Percentiles rank a stretch among this genome's conserved stretches.
Evolutionary conservation across 2,888 invertebrate genomes (phyloP).

Genomic region (Aethes cnicana): DNA sequence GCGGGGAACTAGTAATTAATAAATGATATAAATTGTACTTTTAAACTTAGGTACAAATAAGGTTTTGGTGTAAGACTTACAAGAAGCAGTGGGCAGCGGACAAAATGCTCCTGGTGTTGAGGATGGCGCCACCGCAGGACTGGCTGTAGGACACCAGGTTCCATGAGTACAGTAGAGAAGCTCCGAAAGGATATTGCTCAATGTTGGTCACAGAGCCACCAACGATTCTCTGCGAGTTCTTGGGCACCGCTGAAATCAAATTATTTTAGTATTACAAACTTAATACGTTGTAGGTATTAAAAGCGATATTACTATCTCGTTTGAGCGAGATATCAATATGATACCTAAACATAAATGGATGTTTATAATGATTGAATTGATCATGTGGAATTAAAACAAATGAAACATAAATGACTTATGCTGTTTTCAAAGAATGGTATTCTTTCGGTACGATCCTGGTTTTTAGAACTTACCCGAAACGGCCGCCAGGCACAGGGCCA

Average conservation of each 20-base stretch:
- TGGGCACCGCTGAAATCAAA: conserved; percentile 38
- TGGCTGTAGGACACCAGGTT: conserved; percentile 37
- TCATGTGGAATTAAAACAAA: no score
- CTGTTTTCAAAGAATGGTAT: no score
- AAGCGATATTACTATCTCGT: neutral
- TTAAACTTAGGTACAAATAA: neutral
- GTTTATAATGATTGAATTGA: no score
- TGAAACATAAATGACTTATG: no score
- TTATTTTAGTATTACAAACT: no score
- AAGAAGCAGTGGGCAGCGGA: conserved; percentile 46
- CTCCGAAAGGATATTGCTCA: conserved; percentile 40
- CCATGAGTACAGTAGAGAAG: conserved; percentile 40
- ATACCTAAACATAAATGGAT: no score
- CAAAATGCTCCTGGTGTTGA: conserved; percentile 43
- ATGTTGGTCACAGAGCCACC: conserved; percentile 48
- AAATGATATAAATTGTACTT: no score
- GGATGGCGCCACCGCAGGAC: conserved; percentile 43
- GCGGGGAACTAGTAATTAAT: no score
- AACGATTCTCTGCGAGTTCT: conserved; percentile 42
- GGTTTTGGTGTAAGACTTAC: conserved; percentile 35
- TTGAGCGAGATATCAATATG: neutral
- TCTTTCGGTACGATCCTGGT: no score
- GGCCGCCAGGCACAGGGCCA: conserved; percentile 15
- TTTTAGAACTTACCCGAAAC: conserved; percentile 17
- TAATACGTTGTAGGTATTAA: neutral